Conservation (phyloP, 1,140 invertebrate species). For the Drosophila athabasca region DNA sequence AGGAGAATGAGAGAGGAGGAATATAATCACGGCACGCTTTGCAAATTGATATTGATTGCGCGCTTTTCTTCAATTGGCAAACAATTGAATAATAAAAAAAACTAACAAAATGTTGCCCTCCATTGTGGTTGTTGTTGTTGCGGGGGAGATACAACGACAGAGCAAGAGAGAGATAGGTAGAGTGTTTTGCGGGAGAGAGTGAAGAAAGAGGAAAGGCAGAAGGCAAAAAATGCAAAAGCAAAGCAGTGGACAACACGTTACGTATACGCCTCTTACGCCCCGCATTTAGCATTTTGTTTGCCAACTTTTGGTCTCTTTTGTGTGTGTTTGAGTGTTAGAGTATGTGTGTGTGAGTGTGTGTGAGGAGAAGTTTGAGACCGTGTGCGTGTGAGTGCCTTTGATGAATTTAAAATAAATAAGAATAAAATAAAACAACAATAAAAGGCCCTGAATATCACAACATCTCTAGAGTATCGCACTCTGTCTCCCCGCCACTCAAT, state of each 20-base stretch:
- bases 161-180: not conserved
- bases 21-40: constrained; percentile 51
- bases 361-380: not conserved
- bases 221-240: constrained; percentile 24
- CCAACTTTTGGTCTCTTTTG: constrained; percentile 39
- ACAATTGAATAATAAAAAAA: constrained; percentile 63
- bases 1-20: not conserved
- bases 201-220: constrained; percentile 13
- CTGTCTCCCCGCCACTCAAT: no score
- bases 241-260: constrained; percentile 60
- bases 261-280: constrained; percentile 66
- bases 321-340: not conserved
- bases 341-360: not conserved
- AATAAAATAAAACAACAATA: no score
- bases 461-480: no score
- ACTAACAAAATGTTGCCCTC: constrained; percentile 24
- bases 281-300: constrained; percentile 59
- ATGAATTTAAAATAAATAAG: no score
- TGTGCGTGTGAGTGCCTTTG: no score
- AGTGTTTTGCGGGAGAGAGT: not conserved
- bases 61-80: constrained; percentile 70
- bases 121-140: constrained; percentile 23
- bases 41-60: constrained; percentile 72
- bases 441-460: no score
- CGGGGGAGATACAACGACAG: not conserved